Percentiles rank a stretch among this genome's conserved stretches.
Conservation (phyloP, 2,797 vertebrate genomes). For the Acrossocheilus fasciatus region DNA sequence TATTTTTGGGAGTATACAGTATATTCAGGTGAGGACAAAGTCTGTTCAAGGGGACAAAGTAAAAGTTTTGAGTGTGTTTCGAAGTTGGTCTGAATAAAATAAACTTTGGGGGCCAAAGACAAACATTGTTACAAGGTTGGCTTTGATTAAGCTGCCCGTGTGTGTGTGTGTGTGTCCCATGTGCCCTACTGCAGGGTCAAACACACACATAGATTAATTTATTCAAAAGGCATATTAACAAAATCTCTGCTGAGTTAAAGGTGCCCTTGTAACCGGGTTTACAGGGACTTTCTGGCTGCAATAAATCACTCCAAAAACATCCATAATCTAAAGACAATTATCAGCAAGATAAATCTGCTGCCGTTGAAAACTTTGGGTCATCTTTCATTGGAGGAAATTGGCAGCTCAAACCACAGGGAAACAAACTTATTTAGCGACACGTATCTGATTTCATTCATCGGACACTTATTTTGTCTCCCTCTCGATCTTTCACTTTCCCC, state of each 20-base stretch:
- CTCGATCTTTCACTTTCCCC: slow-evolving; percentile 8
- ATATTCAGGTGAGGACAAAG: not conserved
- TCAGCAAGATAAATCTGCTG: slow-evolving; percentile 40
- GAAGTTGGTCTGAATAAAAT: not conserved
- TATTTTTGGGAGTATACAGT: not conserved
- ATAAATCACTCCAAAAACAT: slow-evolving; percentile 45
- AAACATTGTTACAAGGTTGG: slow-evolving; percentile 31
- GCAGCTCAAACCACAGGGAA: slow-evolving; percentile 24
- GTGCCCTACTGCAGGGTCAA: slow-evolving; percentile 21
- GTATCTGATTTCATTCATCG: slow-evolving; percentile 16
- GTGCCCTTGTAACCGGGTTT: slow-evolving; percentile 41
- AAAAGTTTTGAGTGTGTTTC: not conserved
- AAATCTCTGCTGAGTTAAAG: slow-evolving; percentile 41
- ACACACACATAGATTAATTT: slow-evolving; percentile 49
- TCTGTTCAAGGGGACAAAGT: not conserved
- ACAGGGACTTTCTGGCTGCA: slow-evolving; percentile 17
- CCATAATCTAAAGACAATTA: slow-evolving; percentile 46
- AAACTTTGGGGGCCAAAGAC: slow-evolving; percentile 20
- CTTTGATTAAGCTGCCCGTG: slow-evolving; percentile 2
- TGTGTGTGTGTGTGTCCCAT: not conserved
- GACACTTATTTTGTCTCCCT: slow-evolving; percentile 7
- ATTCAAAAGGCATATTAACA: slow-evolving; percentile 50
- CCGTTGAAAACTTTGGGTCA: not conserved
- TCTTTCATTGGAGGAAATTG: slow-evolving; percentile 28
- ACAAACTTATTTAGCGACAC: slow-evolving; percentile 13